Conservation (phyloP, 2,888 invertebrate genomes). For the Phyto melanocephala region DNA sequence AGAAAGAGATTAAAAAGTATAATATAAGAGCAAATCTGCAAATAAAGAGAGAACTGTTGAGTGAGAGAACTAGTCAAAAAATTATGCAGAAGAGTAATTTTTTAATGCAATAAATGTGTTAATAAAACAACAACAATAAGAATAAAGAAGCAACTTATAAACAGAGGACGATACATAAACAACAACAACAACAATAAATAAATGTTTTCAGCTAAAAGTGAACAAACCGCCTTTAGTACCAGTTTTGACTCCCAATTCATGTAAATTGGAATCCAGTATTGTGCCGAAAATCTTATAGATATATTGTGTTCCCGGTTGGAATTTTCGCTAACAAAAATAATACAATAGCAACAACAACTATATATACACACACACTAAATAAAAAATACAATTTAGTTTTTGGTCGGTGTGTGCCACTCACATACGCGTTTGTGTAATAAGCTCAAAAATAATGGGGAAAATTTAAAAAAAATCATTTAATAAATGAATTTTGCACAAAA, state of each 20-base stretch:
- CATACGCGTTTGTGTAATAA: slow-evolving; percentile 60
- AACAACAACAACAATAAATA: slow-evolving; percentile 32
- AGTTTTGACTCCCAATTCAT: slow-evolving; percentile 65
- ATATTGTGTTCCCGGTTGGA: slow-evolving; percentile 67
- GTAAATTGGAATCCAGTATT: slow-evolving; percentile 68
- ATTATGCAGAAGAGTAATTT: slow-evolving; percentile 51
- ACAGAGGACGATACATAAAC: slow-evolving; percentile 60
- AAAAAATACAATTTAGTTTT: slow-evolving; percentile 45
- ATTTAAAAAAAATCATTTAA: slow-evolving; percentile 27
- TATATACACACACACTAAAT: slow-evolving; percentile 48
- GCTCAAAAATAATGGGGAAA: slow-evolving; percentile 4
- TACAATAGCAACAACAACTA: slow-evolving; percentile 37
- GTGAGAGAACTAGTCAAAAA: slow-evolving; percentile 4
- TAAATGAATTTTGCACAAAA: slow-evolving; percentile 38
- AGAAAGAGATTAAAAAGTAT: no score
- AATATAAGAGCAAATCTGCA: no score
- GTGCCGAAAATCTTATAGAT: slow-evolving; percentile 67
- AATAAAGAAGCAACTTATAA: slow-evolving; percentile 63
- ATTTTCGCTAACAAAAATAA: slow-evolving; percentile 60
- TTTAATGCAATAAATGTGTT: slow-evolving; percentile 47
- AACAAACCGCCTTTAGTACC: slow-evolving; percentile 62
- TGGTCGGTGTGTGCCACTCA: slow-evolving; percentile 17
- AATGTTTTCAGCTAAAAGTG: slow-evolving; percentile 60
- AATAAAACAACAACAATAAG: slow-evolving; percentile 51
- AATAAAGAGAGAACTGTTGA: not conserved